Percentiles rank a stretch among this genome's conserved stretches.
Evolutionary conservation across 2,888 invertebrate species (phyloP).

Genomic region (Caenorhabditis drosophilae): DNA sequence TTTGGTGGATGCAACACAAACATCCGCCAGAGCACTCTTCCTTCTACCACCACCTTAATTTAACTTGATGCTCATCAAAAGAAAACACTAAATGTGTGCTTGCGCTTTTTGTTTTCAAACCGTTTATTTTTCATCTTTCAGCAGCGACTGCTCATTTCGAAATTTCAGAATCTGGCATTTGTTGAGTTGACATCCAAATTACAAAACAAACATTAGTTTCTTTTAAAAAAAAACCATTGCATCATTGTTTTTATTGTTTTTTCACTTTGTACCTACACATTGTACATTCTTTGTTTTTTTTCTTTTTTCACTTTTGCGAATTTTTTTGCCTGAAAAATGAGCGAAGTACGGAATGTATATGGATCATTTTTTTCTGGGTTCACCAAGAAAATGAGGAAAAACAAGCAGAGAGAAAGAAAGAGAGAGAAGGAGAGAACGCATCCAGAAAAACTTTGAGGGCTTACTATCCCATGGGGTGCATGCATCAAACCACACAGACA

Average conservation of each 20-base stretch:
- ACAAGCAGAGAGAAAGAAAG: no score
- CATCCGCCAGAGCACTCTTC: constrained; percentile 7
- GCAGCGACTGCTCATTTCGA: no score
- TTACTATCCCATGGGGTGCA: constrained; percentile 30
- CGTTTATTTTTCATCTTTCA: not conserved
- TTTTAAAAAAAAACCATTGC: not conserved
- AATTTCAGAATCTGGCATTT: no score
- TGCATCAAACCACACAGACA: constrained; percentile 26
- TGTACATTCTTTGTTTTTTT: constrained; percentile 1
- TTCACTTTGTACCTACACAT: no score
- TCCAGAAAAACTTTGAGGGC: no score
- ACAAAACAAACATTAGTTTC: constrained; percentile 1
- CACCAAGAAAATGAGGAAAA: not conserved
- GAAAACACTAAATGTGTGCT: no score
- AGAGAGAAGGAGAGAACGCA: no score
- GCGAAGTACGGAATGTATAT: not conserved
- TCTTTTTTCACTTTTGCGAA: not conserved
- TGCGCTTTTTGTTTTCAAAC: constrained; percentile 1
- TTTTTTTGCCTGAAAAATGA: not conserved
- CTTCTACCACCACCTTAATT: constrained; percentile 22
- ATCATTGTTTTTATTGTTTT: not conserved
- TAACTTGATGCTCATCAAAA: constrained; percentile 3
- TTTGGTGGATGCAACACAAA: constrained; percentile 18
- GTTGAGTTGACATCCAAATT: no score
- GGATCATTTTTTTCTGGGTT: not conserved